Evolutionary conservation across 2,888 invertebrate species (phyloP).

Genomic region (Lasioglossum morio): DNA sequence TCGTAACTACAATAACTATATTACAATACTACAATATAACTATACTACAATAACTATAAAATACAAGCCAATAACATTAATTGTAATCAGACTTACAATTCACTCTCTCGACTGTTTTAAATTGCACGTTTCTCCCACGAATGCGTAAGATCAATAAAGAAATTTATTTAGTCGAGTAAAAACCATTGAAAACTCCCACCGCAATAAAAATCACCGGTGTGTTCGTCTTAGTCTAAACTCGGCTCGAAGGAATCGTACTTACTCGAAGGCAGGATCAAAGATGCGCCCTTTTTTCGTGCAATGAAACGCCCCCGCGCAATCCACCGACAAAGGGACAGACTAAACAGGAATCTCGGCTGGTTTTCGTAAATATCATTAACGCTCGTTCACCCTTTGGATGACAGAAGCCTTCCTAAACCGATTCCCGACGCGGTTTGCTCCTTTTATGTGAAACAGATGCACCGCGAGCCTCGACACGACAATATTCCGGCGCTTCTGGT

Average conservation of each 20-base stretch:
- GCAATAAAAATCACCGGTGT: neutral
- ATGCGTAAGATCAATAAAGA: no score
- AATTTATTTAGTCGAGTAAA: neutral
- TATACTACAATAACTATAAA: no score
- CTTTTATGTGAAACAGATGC: constrained; percentile 78
- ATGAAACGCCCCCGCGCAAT: neutral
- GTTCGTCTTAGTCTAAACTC: neutral
- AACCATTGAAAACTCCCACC: neutral
- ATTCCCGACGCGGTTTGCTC: constrained; percentile 49
- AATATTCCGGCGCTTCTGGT: constrained; percentile 67
- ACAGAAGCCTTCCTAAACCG: constrained; percentile 62
- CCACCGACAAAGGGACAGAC: constrained; percentile 54
- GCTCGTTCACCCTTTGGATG: constrained; percentile 62
- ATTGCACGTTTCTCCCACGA: no score
- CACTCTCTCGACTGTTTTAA: no score
- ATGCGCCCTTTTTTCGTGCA: constrained; percentile 7
- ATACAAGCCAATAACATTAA: no score
- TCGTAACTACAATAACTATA: no score
- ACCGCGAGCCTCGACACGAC: constrained; percentile 46
- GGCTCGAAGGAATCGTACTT: neutral
- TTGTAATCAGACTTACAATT: no score
- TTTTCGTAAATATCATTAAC: constrained; percentile 61
- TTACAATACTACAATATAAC: no score
- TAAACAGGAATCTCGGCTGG: constrained; percentile 61
- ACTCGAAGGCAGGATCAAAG: neutral